These are phyloP conservation scores for Scaptomyza tumidula DNA, from an alignment of 2,888 invertebrate species.

Conservation along the genomic window DNA sequence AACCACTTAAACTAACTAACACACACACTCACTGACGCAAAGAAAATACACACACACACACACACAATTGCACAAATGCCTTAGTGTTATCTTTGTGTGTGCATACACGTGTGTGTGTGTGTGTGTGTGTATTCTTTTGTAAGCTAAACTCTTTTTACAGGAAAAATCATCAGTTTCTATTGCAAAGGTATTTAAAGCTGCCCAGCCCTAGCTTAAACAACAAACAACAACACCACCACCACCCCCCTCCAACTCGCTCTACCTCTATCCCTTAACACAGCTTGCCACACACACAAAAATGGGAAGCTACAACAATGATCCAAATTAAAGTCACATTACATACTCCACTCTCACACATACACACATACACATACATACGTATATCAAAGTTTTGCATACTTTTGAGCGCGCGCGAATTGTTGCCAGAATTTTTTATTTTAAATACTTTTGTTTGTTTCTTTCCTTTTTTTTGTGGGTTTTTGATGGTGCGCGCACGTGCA, in stretches of 20 bases:
- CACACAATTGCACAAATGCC: conserved; percentile 14
- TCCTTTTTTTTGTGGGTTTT: conserved; percentile 17
- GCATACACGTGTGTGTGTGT: conserved; percentile 65
- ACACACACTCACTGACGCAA: conserved; percentile 8
- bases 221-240: background rate
- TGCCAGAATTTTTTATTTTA: conserved; percentile 23
- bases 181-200: conserved; percentile 82
- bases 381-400: conserved; percentile 56
- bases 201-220: conserved; percentile 41
- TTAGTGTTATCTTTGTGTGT: conserved; percentile 37
- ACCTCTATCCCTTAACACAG: conserved; percentile 26
- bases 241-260: background rate
- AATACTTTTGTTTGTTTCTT: conserved; percentile 6
- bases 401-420: conserved; percentile 55
- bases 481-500: conserved; percentile 59
- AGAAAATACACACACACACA: conserved; percentile 20
- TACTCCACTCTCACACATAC: conserved; percentile 24
- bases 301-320: conserved; percentile 53
- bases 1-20: conserved; percentile 10
- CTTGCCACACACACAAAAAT: conserved; percentile 36
- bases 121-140: conserved; percentile 67
- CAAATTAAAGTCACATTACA: conserved; percentile 56
- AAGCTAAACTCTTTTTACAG: conserved; percentile 81
- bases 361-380: conserved; percentile 22
- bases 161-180: conserved; percentile 82